phyloP scores from a whole-genome alignment of 2,888 invertebrate species.

The Cephus rjabovi region DNA sequence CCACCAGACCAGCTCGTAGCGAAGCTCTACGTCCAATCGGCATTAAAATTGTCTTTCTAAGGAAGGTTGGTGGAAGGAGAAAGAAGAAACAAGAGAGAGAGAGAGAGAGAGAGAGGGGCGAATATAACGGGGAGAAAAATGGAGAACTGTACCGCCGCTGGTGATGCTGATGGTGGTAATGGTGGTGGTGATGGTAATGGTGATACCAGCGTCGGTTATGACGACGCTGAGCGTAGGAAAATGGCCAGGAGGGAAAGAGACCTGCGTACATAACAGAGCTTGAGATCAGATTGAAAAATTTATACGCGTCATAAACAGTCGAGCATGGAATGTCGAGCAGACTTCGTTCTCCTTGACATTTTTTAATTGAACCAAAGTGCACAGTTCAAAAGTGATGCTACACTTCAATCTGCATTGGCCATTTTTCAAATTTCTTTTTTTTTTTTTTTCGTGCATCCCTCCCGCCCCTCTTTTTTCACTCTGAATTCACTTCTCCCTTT shows the following conservation, averaged over 20 bases:
- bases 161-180: not conserved
- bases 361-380: constrained; percentile 1
- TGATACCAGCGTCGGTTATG: not conserved
- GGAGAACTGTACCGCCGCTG: not conserved
- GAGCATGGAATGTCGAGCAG: not conserved
- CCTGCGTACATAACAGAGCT: not conserved
- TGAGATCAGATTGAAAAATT: constrained; percentile 4
- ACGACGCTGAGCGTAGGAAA: not conserved
- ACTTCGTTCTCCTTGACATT: not conserved
- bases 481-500: too few relatives aligned
- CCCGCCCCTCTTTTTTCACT: too few relatives aligned
- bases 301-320: constrained; percentile 2
- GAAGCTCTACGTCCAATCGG: not conserved
- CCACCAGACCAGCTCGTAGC: not conserved
- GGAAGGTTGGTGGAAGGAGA: not conserved
- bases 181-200: constrained; percentile 1
- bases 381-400: not conserved
- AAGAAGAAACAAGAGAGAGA: not conserved
- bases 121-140: constrained; percentile 1
- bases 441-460: too few relatives aligned
- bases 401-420: not conserved
- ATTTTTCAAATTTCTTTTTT: not conserved
- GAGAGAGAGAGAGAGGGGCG: constrained; percentile 9
- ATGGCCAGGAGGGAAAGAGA: not conserved
- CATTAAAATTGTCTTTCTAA: not conserved